A percentile compares a stretch with the other conserved stretches of the same genome.
Conservation (phyloP, 2,797 vertebrate genomes). For the Molossus molossus region DNA sequence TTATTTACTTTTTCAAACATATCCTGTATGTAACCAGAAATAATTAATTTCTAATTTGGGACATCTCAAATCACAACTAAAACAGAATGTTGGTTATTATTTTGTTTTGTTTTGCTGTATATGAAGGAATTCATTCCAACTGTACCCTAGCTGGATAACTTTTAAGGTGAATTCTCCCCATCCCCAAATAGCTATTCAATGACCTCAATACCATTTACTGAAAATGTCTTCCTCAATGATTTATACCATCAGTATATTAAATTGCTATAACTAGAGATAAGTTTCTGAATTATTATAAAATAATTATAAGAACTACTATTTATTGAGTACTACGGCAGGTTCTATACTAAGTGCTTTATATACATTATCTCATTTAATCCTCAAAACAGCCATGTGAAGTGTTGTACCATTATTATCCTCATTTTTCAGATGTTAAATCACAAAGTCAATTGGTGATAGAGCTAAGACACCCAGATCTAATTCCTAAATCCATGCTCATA, state of each 20-base stretch:
- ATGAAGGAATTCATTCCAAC: slow-evolving; percentile 55
- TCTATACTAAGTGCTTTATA: not conserved
- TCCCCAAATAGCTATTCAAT: not conserved
- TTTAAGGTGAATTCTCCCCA: not conserved
- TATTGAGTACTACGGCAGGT: not conserved
- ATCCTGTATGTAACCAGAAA: slow-evolving; percentile 90
- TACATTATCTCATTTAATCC: not conserved
- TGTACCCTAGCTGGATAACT: not conserved
- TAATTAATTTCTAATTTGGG: slow-evolving; percentile 65
- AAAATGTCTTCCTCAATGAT: slow-evolving; percentile 59
- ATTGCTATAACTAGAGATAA: slow-evolving; percentile 20
- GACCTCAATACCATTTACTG: slow-evolving; percentile 33
- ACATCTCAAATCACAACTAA: slow-evolving; percentile 56
- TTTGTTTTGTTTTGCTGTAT: not conserved
- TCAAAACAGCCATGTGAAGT: not conserved
- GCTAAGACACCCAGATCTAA: not conserved
- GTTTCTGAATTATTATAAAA: slow-evolving; percentile 22
- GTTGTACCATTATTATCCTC: not conserved
- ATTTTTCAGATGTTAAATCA: not conserved
- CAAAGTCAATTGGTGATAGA: not conserved
- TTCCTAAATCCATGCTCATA: not conserved
- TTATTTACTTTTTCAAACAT: slow-evolving; percentile 99
- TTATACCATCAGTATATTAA: not conserved
- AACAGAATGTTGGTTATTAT: slow-evolving; percentile 52
- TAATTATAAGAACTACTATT: not conserved